phyloP scores from a whole-genome alignment of 2,888 invertebrate genomes.

The Aleiodes alternator region DNA sequence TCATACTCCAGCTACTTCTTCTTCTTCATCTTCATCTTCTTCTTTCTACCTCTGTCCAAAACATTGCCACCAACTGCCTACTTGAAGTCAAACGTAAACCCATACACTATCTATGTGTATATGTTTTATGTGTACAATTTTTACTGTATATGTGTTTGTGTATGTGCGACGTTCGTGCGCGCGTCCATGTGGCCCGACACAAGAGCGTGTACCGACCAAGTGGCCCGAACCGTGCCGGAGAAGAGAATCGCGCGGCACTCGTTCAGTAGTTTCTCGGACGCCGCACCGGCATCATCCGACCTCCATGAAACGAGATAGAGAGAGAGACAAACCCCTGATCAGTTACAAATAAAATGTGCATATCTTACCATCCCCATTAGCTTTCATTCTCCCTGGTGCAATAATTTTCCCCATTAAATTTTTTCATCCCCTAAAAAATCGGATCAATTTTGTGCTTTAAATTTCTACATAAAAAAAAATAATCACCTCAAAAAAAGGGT shows the following conservation, averaged over 20 bases:
- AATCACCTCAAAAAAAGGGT: not conserved
- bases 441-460: not conserved
- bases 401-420: not conserved
- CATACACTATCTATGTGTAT: conserved; percentile 20
- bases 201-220: conserved; percentile 53
- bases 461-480: not conserved
- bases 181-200: conserved; percentile 52
- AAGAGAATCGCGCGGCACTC: conserved; percentile 72
- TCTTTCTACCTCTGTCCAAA: conserved; percentile 35
- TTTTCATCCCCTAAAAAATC: not conserved
- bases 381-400: not conserved
- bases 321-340: not conserved
- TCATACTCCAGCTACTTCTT: conserved; percentile 30
- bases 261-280: conserved; percentile 75
- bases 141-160: conserved; percentile 39
- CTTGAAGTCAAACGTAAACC: conserved; percentile 23
- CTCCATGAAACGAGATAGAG: conserved; percentile 59
- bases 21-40: conserved; percentile 32
- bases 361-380: conserved; percentile 3
- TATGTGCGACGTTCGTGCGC: conserved; percentile 48
- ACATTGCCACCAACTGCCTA: conserved; percentile 35
- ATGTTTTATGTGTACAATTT: conserved; percentile 1
- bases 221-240: conserved; percentile 70
- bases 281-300: conserved; percentile 74
- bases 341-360: conserved; percentile 16